Evolutionary conservation across 2,888 invertebrate genomes (phyloP), one percentile per base, ranked within the genome.

Genomic region (Dysmachus trigonus): DNA sequence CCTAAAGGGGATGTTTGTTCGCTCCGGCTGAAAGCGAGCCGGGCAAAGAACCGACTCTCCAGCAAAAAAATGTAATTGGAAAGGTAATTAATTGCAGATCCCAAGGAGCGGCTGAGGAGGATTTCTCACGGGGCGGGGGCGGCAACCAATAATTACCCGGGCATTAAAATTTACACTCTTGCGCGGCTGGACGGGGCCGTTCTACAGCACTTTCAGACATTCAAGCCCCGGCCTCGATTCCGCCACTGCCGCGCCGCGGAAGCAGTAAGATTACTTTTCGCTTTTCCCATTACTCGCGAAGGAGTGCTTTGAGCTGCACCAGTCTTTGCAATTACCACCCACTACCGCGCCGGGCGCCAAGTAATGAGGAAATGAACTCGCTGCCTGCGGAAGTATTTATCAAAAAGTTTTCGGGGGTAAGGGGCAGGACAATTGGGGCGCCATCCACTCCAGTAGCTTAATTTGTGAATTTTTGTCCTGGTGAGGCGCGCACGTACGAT

Each of bases 41-140:
- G 35, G 2, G 22, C 76, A 33, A 76, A 76, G 13, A 10, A 62
- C 7, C 22, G 6, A 10, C 35, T 15, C 22, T 35, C 33, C 27
- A 4, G n/a, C 35, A 33, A 76, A 41, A 62, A 38, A 35, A 18
- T 41, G 27, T 38, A 76, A 38, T 76, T 33, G 76, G 18, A 35
- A 76, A 76, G 76, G 76, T 76, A 76, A 33, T 76, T 76, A 76
- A 76, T 76, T 76, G 38, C 76, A 22, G 62, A 62, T 62, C 27
- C 62, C 13, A 62, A 62, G 22, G 62, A 62, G 22, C 10, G 2
- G 76, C 18, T 76, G 4, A 18, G 76, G 22, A 35, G 62, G 38
- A 38, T 76, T 76, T 76, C 74, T 41, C 35, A 41, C 18, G 22
- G 41, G 18, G 76, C 3, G 38, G 22, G 41, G 18, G 38, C 18